Evolutionary conservation across 2,797 vertebrate genomes (phyloP).

Genomic region (Brachyrhaphis roseni): DNA sequence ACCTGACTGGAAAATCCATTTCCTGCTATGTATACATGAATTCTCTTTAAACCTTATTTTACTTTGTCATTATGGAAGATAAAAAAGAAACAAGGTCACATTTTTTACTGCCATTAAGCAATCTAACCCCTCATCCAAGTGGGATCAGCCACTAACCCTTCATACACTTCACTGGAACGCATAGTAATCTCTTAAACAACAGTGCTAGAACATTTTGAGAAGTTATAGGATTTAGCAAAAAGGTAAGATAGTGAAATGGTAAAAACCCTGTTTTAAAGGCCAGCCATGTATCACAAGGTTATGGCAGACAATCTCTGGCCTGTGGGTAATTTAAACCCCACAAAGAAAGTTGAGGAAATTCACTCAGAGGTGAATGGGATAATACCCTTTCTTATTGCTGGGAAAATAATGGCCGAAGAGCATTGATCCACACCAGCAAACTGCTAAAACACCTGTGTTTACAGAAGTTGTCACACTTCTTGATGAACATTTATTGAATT

Average conservation of each 20-base stretch:
- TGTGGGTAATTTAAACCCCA: slow-evolving; percentile 15
- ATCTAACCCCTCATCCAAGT: slow-evolving; percentile 35
- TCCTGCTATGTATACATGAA: slow-evolving; percentile 57
- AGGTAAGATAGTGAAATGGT: slow-evolving; percentile 11
- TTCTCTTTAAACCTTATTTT: slow-evolving; percentile 49
- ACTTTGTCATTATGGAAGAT: slow-evolving; percentile 39
- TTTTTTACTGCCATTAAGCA: slow-evolving; percentile 30
- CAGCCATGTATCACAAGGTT: slow-evolving; percentile 9
- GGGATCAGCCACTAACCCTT: slow-evolving; percentile 27
- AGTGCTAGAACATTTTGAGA: slow-evolving; percentile 18
- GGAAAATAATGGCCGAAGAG: neutral
- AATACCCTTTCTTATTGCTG: neutral
- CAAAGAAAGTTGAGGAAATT: slow-evolving; percentile 11
- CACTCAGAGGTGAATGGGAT: neutral
- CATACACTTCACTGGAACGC: slow-evolving; percentile 6
- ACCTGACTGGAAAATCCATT: slow-evolving; percentile 77
- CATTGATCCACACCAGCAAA: neutral
- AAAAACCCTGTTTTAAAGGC: slow-evolving; percentile 12
- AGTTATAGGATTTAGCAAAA: neutral
- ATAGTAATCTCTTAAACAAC: slow-evolving; percentile 4
- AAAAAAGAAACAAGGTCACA: slow-evolving; percentile 34
- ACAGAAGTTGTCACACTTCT: neutral
- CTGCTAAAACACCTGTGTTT: neutral
- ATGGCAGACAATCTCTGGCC: slow-evolving; percentile 15
- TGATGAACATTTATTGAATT: neutral